Evolutionary conservation across 1,140 invertebrate genomes (phyloP), one percentile per base, ranked within the genome.

Genomic region (Episyrphus balteatus): DNA sequence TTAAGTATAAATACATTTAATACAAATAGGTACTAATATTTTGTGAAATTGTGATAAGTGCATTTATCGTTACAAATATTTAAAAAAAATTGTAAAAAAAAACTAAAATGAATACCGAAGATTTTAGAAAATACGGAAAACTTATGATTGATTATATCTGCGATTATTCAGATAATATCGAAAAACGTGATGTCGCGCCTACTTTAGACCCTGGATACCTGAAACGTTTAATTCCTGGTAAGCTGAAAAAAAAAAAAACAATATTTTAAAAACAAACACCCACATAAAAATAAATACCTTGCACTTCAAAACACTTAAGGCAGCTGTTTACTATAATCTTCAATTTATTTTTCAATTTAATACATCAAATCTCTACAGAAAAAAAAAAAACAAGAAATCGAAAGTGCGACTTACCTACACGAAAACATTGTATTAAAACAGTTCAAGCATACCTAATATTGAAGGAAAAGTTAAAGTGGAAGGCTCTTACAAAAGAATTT

Each of bases 91-190:
- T 33, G n/a, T 44, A 46, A 49, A 10, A 43, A 31, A 43, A 17
- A 51, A 7, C 36, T 38, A 69, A 56, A 54, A 92, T 94, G 90
- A 79, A 92, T 69, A 75, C 81, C 11, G 75, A 82, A 55, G 84
- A 92, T 58, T 94, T 95, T 74, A 77, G 87, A 38, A 74, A 76
- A 53, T 74, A 81, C 44, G 92, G 92, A 19, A 86, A 87, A 66
- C 84, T 92, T 60, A 89, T 93, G 84, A 81, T 97, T 21, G 92
- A 97, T 66, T 96, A 90, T 61, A 92, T 97, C 49, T 89, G 87
- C 52, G 76, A 90, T 50, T 97, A 95, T 64, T 68, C 88, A 58
- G 79, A 84, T 32, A 88, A 80, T 18, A 75, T 96, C 36, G 71
- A 76, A 18, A 64, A 77, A 40, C 73, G 84, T 49, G 69, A 85